Conservation (phyloP, 2,888 invertebrate species). For the Phengaris alcon region DNA sequence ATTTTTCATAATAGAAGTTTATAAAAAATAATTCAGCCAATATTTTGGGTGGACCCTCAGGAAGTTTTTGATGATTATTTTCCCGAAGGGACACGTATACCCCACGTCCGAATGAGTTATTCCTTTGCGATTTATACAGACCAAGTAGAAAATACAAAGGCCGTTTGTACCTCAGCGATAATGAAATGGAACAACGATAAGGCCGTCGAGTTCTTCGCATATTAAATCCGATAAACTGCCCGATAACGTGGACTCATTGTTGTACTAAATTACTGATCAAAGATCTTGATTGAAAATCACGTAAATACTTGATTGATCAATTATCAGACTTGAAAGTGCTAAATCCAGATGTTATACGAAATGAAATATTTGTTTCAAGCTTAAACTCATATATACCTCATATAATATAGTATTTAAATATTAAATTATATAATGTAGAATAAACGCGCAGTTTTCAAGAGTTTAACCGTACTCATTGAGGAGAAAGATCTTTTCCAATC, state of each 20-base stretch:
- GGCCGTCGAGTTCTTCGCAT: conserved; percentile 68
- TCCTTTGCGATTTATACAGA: conserved; percentile 44
- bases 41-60: too few relatives aligned
- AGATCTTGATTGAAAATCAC: conserved; percentile 70
- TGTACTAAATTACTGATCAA: conserved; percentile 64
- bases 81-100: neutral
- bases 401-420: too few relatives aligned
- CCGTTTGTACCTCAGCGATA: conserved; percentile 64
- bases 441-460: too few relatives aligned
- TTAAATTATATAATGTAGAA: too few relatives aligned
- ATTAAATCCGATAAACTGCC: conserved; percentile 71
- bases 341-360: too few relatives aligned
- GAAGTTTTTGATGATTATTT: neutral
- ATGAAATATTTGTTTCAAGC: too few relatives aligned
- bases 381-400: too few relatives aligned
- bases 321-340: neutral
- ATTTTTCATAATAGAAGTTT: too few relatives aligned
- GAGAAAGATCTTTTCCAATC: too few relatives aligned
- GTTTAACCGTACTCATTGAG: too few relatives aligned
- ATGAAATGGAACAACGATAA: conserved; percentile 73
- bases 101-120: neutral
- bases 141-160: conserved; percentile 71
- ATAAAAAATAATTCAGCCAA: too few relatives aligned
- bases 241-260: conserved; percentile 68
- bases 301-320: conserved; percentile 38